A percentile compares a stretch with the other conserved stretches of the same genome.
Conservation (phyloP, 2,113 vertebrate species). For the Notothenia coriiceps region DNA sequence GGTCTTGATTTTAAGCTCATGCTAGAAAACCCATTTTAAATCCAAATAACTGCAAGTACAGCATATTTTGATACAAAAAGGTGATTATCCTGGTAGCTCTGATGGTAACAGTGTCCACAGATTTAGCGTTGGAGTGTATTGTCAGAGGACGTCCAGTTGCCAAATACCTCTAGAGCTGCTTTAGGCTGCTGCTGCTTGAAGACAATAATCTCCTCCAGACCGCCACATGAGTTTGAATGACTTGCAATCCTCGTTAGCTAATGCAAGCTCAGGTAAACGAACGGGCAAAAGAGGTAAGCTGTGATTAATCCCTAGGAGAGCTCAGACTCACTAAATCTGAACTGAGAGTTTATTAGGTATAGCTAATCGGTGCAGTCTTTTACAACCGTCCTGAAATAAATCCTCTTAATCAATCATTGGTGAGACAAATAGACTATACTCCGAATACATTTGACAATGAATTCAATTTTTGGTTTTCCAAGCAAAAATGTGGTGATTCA, state of each 20-base stretch:
- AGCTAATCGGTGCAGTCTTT: background rate
- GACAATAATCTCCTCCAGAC: constrained; percentile 24
- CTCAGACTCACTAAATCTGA: background rate
- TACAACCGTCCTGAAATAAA: background rate
- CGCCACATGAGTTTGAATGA: constrained; percentile 34
- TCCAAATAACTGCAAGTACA: background rate
- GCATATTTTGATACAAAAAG: constrained; percentile 13
- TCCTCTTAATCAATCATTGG: background rate
- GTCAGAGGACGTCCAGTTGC: background rate
- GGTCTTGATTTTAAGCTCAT: background rate
- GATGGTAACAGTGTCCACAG: background rate
- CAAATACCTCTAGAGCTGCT: constrained; percentile 2
- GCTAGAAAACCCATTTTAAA: background rate
- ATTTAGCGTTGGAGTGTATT: background rate
- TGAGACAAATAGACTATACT: background rate
- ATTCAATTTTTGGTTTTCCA: background rate
- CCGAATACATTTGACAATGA: background rate
- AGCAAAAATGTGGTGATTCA: background rate
- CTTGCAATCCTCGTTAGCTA: constrained; percentile 60
- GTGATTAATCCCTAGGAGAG: background rate
- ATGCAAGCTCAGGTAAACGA: constrained; percentile 45
- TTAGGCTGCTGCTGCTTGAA: background rate
- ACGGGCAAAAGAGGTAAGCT: background rate
- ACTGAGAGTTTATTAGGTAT: background rate
- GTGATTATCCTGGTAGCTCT: background rate